Evolutionary conservation across 1,140 invertebrate species (phyloP), one percentile per base, ranked within the genome.

Genomic region (Pogonomyrmex californicus): DNA sequence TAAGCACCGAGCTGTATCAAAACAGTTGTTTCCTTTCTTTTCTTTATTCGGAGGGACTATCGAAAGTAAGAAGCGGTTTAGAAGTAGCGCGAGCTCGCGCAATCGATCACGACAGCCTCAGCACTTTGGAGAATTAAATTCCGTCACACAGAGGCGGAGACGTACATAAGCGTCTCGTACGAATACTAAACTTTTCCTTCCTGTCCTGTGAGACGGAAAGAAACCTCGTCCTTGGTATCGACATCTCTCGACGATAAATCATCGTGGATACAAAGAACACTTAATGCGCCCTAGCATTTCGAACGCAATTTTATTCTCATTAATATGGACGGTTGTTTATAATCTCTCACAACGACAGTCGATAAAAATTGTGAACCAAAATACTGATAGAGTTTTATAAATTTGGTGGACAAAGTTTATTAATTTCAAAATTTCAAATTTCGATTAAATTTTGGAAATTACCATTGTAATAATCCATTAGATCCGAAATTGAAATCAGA

Each of bases 91-190:
- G 60, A 71, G 56, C 70, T 85, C 60, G 49, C 41, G 75, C 63
- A 86, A 86, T 86, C 85, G 85, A 86, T 86, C 85, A 86, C 54
- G 76, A 85, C 82, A 36, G 63, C 12, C 85, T 86, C 76, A 78
- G 75, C 85, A 81, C 85, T 86, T 86, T 86, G 75, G 47, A 86
- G 76, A 86, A 86, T 86, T 86, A 86, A 86, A 86, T 86, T 82
- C 82, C 73, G 82, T 85, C 82, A 78, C 70, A 85, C 58, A 75
- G 79, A 47, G 12, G 36, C 58, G 41, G 44, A 41, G 65, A 65
- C 73, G 73, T 65, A 33, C 51, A 85, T 85, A 85, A 77, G 58
- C 75, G 73, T 85, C 77, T 54, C 79, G 41, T 60, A 47, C 82
- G 70, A 65, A 85, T 78, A 78, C 76, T 70, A 78, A 88, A 70